A percentile compares a stretch with the other conserved stretches of the same genome.
These are phyloP conservation scores for Agrochola litura DNA, from an alignment of 2,888 invertebrate genomes.

Conservation along the genomic window DNA sequence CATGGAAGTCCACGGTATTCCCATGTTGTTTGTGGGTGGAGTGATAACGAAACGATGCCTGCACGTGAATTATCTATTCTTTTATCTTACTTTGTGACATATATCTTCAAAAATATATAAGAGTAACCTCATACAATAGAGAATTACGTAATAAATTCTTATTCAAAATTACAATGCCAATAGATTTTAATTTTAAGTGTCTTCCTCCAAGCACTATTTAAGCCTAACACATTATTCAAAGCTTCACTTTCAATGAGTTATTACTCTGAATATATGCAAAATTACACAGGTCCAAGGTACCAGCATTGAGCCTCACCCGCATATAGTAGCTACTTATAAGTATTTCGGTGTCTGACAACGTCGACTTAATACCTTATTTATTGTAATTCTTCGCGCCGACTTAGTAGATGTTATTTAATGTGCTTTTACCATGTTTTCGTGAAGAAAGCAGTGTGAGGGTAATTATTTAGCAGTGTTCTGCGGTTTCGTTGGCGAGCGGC, in stretches of 20 bases:
- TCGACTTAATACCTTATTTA: slow-evolving; percentile 86
- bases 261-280: slow-evolving; percentile 50
- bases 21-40: slow-evolving; percentile 51
- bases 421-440: slow-evolving; percentile 86
- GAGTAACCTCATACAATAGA: slow-evolving; percentile 1
- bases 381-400: slow-evolving; percentile 84
- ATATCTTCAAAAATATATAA: slow-evolving; percentile 9
- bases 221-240: slow-evolving; percentile 34
- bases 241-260: slow-evolving; percentile 45
- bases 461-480: slow-evolving; percentile 90
- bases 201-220: slow-evolving; percentile 27
- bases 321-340: slow-evolving; percentile 61
- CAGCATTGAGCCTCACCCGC: slow-evolving; percentile 46
- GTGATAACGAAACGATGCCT: slow-evolving; percentile 53
- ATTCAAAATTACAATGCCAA: not conserved
- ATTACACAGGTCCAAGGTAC: slow-evolving; percentile 43
- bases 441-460: slow-evolving; percentile 85
- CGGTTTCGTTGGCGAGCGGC: slow-evolving; percentile 86
- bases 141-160: not conserved
- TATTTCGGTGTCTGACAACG: slow-evolving; percentile 82
- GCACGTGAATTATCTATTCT: slow-evolving; percentile 51
- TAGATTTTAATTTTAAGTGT: slow-evolving; percentile 19
- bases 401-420: slow-evolving; percentile 87
- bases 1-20: slow-evolving; percentile 49
- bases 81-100: slow-evolving; percentile 39